phyloP scores from a whole-genome alignment of 1,140 invertebrate genomes.

The Magallana gigas region DNA sequence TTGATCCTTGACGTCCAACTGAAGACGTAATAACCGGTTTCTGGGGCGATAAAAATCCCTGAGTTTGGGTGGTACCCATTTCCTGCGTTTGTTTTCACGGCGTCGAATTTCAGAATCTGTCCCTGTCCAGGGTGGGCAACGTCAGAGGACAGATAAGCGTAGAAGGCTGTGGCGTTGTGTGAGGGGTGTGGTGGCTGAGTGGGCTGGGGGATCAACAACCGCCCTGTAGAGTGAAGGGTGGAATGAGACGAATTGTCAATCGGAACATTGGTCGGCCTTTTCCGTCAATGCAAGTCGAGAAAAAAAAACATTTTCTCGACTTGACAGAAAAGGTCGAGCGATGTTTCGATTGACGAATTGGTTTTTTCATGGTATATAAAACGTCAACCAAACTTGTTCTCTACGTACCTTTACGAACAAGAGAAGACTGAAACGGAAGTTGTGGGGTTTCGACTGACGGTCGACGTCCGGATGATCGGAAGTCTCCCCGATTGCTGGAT shows the following conservation, averaged over 20 bases:
- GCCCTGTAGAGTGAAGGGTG: background rate
- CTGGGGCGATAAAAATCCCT: background rate
- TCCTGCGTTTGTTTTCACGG: slow-evolving; percentile 4
- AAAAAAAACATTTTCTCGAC: too few relatives aligned
- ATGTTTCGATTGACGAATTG: too few relatives aligned
- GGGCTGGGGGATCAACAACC: background rate
- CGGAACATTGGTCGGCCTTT: too few relatives aligned
- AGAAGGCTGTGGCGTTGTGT: background rate
- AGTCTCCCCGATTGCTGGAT: background rate
- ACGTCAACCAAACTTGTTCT: background rate
- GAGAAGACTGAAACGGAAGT: background rate
- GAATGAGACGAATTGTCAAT: too few relatives aligned
- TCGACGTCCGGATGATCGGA: background rate
- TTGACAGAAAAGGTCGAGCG: too few relatives aligned
- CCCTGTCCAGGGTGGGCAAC: background rate
- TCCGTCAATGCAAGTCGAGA: too few relatives aligned
- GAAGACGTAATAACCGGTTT: background rate
- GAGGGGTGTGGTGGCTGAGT: background rate
- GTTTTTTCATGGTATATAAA: too few relatives aligned
- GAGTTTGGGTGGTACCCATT: background rate
- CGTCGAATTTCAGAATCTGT: slow-evolving; percentile 5
- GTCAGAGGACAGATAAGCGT: background rate
- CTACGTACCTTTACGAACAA: slow-evolving; percentile 4
- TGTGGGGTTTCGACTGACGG: background rate
- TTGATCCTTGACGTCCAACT: slow-evolving; percentile 4